Base-by-base conservation (phyloP, 2,113 vertebrate species). In the Hyla sarda region DNA sequence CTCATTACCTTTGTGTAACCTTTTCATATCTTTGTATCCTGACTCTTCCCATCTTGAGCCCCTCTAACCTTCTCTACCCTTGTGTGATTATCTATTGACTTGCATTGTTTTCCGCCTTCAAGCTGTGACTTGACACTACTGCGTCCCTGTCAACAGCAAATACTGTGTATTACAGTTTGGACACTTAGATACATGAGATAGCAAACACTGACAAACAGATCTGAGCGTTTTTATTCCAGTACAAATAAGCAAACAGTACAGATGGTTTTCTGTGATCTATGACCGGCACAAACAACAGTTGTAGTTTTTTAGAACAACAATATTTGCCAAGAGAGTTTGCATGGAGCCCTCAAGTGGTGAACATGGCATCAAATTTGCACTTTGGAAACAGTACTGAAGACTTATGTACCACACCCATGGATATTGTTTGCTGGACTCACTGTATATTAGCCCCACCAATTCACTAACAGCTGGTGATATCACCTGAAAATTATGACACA, bases 121-220 rank as follows among this genome's bases (percentile, higher is more conserved):
- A 65, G 65, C 84, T 73, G 65, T 72, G 84, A 86, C 77, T 76
- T 86, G 76, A 56, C 84, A 73, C 67, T 81, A 52, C 48, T 81
- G 34, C 80, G 84, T 86, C 84, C 84, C 48, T 86, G 84, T 86
- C 84, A 86, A 86, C 84, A 86, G 77, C 84, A 58, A 11, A 71
- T 54, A 73, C 65, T 86, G 84, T 73, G 67, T 73, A 65, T 28
- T 69, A 80, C 76, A 86, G 65, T 65, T 86, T 47, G 62, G 75
- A 30, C 62, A 80, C 76, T 37, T 73, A 73, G 69, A 81, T 81
- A 81, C 34, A 65, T 65, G 56, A 81, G 78, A 81, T 81, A 47
- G 30, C 56, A 65, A 65, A 25, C 37, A 28, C 56, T 80, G 78
- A 28, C 32, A 41, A 80, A n/a, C 32, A 60, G 34, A 81, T 62